Evolutionary conservation across 1,140 invertebrate species (phyloP).

Genomic region (Drosophila insularis): DNA sequence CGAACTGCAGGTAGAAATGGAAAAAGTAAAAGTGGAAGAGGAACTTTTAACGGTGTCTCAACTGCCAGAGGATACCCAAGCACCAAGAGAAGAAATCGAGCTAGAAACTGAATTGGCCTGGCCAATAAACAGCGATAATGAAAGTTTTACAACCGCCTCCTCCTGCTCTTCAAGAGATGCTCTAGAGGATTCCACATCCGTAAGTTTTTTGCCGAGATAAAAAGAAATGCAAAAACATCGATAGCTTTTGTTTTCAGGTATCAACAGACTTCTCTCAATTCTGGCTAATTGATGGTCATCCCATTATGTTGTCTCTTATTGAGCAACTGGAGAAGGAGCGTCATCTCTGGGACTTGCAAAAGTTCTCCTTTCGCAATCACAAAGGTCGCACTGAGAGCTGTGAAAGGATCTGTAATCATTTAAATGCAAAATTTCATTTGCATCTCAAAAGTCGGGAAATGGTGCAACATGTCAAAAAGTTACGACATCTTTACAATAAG

Average conservation of each 20-base stretch:
- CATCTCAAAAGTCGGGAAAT: slow-evolving; percentile 23
- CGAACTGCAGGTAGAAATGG: background rate
- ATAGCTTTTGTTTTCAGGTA: background rate
- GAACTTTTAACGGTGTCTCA: background rate
- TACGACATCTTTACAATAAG: slow-evolving; percentile 17
- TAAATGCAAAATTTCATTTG: slow-evolving; percentile 25
- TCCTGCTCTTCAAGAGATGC: background rate
- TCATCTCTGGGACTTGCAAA: slow-evolving; percentile 32
- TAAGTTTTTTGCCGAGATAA: background rate
- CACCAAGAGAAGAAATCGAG: background rate
- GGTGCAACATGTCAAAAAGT: slow-evolving; percentile 4
- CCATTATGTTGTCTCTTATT: slow-evolving; percentile 45
- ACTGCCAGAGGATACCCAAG: background rate
- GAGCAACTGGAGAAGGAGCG: slow-evolving; percentile 26
- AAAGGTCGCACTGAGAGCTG: slow-evolving; percentile 16
- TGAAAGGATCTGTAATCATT: slow-evolving; percentile 9
- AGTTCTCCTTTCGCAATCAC: slow-evolving; percentile 29
- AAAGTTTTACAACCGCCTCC: background rate
- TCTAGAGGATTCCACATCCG: background rate
- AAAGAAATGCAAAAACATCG: background rate
- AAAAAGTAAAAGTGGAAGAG: background rate
- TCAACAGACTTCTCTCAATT: slow-evolving; percentile 12
- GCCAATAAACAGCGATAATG: slow-evolving; percentile 5
- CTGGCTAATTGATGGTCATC: slow-evolving; percentile 38
- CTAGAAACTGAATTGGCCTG: background rate